Percentiles rank a stretch among this genome's conserved stretches.
Evolutionary conservation across 2,113 vertebrate genomes (phyloP).

Genomic region (Dermatemys mawii): DNA sequence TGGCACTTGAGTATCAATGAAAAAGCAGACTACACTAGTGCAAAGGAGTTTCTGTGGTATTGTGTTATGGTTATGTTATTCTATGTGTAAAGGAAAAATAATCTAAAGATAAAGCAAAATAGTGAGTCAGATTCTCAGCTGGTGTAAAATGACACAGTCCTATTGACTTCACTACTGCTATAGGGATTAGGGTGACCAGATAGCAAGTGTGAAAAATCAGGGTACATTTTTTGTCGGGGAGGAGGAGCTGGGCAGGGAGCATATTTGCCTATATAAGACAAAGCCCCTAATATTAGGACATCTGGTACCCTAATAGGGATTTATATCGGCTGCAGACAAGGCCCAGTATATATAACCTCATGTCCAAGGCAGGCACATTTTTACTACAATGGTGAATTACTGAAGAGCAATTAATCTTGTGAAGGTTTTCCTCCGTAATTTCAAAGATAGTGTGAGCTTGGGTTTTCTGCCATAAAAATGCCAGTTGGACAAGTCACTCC

Average conservation of each 20-base stretch:
- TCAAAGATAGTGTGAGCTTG: neutral
- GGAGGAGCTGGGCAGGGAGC: too few relatives aligned
- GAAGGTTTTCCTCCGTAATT: neutral
- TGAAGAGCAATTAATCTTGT: neutral
- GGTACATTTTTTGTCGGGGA: neutral
- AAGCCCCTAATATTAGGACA: neutral
- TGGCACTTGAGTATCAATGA: neutral
- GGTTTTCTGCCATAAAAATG: conserved; percentile 2
- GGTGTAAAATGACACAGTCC: neutral
- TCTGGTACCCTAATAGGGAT: neutral
- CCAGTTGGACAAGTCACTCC: neutral
- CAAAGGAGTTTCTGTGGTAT: neutral
- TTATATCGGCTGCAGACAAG: neutral
- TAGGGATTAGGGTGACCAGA: neutral
- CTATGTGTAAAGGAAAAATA: neutral
- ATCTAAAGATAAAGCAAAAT: neutral
- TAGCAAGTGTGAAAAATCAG: neutral
- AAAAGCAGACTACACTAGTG: neutral
- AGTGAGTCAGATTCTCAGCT: neutral
- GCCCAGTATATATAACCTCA: neutral
- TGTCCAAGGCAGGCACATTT: neutral
- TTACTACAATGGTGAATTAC: neutral
- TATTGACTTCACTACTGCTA: neutral
- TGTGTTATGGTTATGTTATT: neutral
- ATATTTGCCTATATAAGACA: neutral